Percentiles rank a stretch among this genome's conserved stretches.
Evolutionary conservation across 1,140 invertebrate genomes (phyloP).

Genomic region (Parasteatoda tepidariorum): DNA sequence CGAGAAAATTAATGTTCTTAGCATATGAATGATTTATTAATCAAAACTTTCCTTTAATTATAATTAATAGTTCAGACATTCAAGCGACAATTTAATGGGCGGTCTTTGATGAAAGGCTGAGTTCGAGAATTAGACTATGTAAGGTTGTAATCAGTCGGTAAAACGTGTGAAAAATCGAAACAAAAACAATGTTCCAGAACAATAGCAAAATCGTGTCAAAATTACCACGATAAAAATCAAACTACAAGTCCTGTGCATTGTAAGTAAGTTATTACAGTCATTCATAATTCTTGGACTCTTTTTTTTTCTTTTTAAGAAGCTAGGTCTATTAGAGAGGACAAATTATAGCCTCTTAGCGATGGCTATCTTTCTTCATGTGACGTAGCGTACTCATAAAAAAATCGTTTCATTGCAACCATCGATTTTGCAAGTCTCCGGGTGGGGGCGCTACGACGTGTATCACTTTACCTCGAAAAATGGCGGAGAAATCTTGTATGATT

Average conservation of each 20-base stretch:
- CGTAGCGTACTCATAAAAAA: slow-evolving; percentile 10
- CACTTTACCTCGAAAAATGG: not conserved
- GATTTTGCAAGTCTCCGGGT: not conserved
- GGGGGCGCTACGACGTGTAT: not conserved
- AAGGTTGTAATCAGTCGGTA: too few relatives aligned
- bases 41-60: too few relatives aligned
- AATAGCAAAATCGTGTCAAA: not conserved
- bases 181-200: not conserved
- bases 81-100: too few relatives aligned
- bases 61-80: too few relatives aligned
- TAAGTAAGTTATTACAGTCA: slow-evolving; percentile 19
- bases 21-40: too few relatives aligned
- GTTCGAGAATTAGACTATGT: too few relatives aligned
- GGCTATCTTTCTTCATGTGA: slow-evolving; percentile 12
- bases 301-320: not conserved
- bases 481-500: slow-evolving; percentile 13
- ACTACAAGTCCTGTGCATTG: not conserved
- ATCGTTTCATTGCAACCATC: not conserved
- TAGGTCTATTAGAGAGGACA: slow-evolving; percentile 18
- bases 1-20: too few relatives aligned
- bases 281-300: slow-evolving; percentile 6
- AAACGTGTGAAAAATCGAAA: slow-evolving; percentile 4
- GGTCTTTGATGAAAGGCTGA: too few relatives aligned
- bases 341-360: slow-evolving; percentile 12
- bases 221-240: slow-evolving; percentile 21